phyloP scores from a whole-genome alignment of 2,888 invertebrate genomes.

The Pseudeuparius sepicola region DNA sequence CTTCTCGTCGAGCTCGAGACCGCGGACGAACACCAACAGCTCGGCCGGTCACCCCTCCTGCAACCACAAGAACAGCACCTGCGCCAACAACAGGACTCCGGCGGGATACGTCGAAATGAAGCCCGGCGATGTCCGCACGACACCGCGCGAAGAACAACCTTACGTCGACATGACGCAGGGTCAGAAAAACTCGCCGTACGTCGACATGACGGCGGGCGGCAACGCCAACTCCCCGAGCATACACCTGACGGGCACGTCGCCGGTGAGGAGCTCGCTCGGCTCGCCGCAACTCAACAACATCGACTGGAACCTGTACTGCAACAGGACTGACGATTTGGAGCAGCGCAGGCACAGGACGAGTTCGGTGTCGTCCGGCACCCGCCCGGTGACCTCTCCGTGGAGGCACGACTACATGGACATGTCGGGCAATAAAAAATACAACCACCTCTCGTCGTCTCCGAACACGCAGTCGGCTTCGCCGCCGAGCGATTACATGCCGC shows the following conservation, averaged over 20 bases:
- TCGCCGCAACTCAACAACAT: slow-evolving; percentile 6
- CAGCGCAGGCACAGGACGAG: slow-evolving; percentile 16
- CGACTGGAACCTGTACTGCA: background rate
- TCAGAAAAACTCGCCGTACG: slow-evolving; percentile 20
- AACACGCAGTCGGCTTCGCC: slow-evolving; percentile 18
- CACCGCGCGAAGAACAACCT: slow-evolving; percentile 25
- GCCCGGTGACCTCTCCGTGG: slow-evolving; percentile 15
- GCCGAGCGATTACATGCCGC: slow-evolving; percentile 12
- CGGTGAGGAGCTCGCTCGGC: slow-evolving; percentile 14
- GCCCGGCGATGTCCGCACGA: slow-evolving; percentile 28
- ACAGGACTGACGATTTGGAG: slow-evolving; percentile 10
- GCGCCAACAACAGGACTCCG: slow-evolving; percentile 14
- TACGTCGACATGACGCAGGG: slow-evolving; percentile 26
- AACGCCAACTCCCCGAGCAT: slow-evolving; percentile 23
- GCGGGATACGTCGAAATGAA: slow-evolving; percentile 40
- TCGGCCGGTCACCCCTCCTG: slow-evolving; percentile 31
- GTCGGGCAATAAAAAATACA: slow-evolving; percentile 25
- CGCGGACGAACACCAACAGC: slow-evolving; percentile 39
- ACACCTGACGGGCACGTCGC: slow-evolving; percentile 21
- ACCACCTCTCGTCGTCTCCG: slow-evolving; percentile 23
- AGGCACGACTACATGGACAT: slow-evolving; percentile 37
- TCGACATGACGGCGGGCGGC: slow-evolving; percentile 21
- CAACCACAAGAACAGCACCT: slow-evolving; percentile 14
- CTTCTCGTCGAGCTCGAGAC: slow-evolving; percentile 43
- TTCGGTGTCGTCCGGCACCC: slow-evolving; percentile 15